These are phyloP conservation scores for Megaceryle maxima DNA, from an alignment of 2,113 vertebrate species.

Conservation along the genomic window DNA sequence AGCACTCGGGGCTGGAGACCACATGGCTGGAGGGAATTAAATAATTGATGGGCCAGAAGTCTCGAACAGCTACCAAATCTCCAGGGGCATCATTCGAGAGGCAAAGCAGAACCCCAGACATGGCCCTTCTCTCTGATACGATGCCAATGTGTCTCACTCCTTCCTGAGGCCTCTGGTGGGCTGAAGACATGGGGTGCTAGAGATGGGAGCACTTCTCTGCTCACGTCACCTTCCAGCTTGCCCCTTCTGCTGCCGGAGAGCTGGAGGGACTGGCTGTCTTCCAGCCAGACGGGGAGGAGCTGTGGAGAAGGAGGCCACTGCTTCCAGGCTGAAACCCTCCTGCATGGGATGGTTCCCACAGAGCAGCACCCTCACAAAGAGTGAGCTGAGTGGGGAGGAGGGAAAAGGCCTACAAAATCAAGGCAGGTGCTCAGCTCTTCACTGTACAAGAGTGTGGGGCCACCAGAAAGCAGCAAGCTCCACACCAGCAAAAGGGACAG, in stretches of 20 bases:
- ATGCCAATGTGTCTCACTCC: background rate
- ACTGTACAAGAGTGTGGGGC: accelerated
- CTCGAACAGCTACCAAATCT: constrained; percentile 8
- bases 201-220: background rate
- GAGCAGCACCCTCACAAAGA: background rate
- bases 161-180: constrained; percentile 5
- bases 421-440: background rate
- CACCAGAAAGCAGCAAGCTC: background rate
- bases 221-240: accelerated
- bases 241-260: accelerated
- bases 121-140: constrained; percentile 1
- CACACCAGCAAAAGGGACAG: background rate
- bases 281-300: background rate
- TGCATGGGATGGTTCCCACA: background rate
- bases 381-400: background rate
- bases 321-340: background rate
- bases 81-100: constrained; percentile 4
- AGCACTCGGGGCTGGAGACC: constrained; percentile 20
- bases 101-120: background rate
- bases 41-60: constrained; percentile 62
- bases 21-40: constrained; percentile 62
- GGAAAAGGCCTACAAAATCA: background rate
- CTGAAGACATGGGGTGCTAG: background rate
- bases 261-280: background rate
- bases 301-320: background rate